phyloP scores from a whole-genome alignment of 2,797 vertebrate genomes.

The Sebastolobus alascanus region DNA sequence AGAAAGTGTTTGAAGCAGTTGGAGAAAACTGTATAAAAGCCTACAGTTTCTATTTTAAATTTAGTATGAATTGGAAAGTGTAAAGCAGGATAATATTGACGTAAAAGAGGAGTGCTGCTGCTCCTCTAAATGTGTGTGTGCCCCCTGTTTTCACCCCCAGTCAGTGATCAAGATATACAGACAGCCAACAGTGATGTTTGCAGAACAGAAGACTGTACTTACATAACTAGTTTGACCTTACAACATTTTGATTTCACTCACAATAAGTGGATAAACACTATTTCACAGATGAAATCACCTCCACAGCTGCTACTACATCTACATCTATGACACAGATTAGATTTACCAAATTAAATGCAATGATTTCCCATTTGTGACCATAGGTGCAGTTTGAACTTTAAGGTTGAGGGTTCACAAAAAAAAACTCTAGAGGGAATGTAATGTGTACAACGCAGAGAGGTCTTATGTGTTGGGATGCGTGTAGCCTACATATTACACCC shows the following conservation, averaged over 20 bases:
- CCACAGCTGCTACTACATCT: not conserved
- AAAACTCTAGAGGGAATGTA: too few relatives aligned
- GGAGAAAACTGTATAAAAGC: not conserved
- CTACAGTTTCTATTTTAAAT: too few relatives aligned
- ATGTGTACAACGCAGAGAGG: too few relatives aligned
- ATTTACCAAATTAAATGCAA: not conserved
- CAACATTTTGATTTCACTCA: not conserved
- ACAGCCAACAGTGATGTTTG: not conserved
- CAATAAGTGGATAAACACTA: not conserved
- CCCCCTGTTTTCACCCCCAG: not conserved
- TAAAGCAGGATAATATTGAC: not conserved
- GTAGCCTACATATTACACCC: too few relatives aligned
- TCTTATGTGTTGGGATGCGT: too few relatives aligned
- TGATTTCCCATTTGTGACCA: not conserved
- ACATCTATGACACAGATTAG: not conserved
- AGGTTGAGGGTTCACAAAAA: too few relatives aligned
- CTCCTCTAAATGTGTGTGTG: not conserved
- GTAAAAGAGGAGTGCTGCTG: not conserved
- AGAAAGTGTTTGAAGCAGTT: not conserved
- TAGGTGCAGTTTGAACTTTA: too few relatives aligned
- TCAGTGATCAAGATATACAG: not conserved
- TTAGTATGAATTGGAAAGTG: not conserved
- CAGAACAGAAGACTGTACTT: too few relatives aligned
- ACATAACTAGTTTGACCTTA: too few relatives aligned
- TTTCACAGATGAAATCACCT: not conserved